Evolutionary conservation across 2,888 invertebrate genomes (phyloP).

Genomic region (Venusia cambrica): DNA sequence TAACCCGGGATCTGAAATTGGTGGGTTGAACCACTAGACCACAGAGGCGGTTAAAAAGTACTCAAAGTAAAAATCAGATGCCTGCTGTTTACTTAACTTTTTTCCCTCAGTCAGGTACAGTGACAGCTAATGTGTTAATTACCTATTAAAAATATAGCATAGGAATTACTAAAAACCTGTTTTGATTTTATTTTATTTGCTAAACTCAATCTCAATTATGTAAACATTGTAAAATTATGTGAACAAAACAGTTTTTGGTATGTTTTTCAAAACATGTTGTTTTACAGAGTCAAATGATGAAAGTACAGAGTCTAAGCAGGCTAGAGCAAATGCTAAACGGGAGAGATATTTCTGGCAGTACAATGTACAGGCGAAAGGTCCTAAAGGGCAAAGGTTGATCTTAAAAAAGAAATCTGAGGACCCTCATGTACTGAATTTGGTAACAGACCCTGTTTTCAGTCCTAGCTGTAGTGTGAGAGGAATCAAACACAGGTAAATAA

Average conservation of each 20-base stretch:
- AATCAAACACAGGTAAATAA: constrained; percentile 88
- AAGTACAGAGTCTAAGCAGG: constrained; percentile 71
- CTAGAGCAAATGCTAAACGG: constrained; percentile 81
- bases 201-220: too few relatives aligned
- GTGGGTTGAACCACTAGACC: too few relatives aligned
- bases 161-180: too few relatives aligned
- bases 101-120: too few relatives aligned
- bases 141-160: too few relatives aligned
- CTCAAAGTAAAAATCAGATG: too few relatives aligned
- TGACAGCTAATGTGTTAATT: too few relatives aligned
- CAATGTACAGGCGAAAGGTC: constrained; percentile 98
- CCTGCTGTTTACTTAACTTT: too few relatives aligned
- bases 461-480: constrained; percentile 94
- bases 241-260: constrained; percentile 8
- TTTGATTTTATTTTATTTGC: too few relatives aligned
- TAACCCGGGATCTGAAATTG: too few relatives aligned
- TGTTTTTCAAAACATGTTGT: neutral
- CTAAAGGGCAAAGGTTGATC: constrained; percentile 94
- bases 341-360: constrained; percentile 99
- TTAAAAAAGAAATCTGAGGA: constrained; percentile 93
- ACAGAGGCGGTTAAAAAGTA: too few relatives aligned
- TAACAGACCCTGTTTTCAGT: constrained; percentile 98
- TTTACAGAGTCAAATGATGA: constrained; percentile 84
- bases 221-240: constrained; percentile 6
- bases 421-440: constrained; percentile 94